phyloP scores from a whole-genome alignment of 2,113 vertebrate species.

The Colossoma macropomum region DNA sequence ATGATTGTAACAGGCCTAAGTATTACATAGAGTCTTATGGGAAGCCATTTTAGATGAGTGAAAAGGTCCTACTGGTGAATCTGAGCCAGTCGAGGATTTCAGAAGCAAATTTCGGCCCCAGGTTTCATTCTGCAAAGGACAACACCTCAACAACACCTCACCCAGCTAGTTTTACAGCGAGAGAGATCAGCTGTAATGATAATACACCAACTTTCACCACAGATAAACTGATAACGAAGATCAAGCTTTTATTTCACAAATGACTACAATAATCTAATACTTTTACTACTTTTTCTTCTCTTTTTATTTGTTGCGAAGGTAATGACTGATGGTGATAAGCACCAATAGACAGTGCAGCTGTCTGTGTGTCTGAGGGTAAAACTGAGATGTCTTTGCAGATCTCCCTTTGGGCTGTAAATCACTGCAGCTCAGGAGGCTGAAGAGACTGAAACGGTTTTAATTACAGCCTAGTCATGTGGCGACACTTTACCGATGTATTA shows the following conservation, averaged over 20 bases:
- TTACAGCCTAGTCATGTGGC: background rate
- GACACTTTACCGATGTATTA: too few relatives aligned
- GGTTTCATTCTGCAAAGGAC: background rate
- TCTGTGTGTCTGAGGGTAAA: background rate
- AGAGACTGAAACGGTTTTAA: slow-evolving; percentile 1
- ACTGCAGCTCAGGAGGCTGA: slow-evolving; percentile 13
- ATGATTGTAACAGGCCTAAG: too few relatives aligned
- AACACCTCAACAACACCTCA: background rate
- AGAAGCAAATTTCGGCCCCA: too few relatives aligned
- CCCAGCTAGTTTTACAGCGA: too few relatives aligned
- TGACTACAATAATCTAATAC: too few relatives aligned
- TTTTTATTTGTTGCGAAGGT: background rate
- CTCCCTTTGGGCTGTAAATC: slow-evolving; percentile 33
- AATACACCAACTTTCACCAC: background rate
- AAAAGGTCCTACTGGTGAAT: too few relatives aligned
- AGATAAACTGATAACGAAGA: too few relatives aligned
- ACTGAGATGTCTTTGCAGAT: slow-evolving; percentile 33
- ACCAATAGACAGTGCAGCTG: background rate
- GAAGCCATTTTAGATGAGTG: too few relatives aligned
- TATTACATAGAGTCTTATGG: too few relatives aligned
- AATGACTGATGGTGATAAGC: background rate
- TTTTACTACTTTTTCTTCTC: too few relatives aligned
- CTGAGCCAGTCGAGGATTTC: too few relatives aligned
- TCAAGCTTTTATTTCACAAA: too few relatives aligned
- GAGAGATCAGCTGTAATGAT: background rate